phyloP scores from a whole-genome alignment of 2,888 invertebrate genomes.

The Drosophila neotestacea region DNA sequence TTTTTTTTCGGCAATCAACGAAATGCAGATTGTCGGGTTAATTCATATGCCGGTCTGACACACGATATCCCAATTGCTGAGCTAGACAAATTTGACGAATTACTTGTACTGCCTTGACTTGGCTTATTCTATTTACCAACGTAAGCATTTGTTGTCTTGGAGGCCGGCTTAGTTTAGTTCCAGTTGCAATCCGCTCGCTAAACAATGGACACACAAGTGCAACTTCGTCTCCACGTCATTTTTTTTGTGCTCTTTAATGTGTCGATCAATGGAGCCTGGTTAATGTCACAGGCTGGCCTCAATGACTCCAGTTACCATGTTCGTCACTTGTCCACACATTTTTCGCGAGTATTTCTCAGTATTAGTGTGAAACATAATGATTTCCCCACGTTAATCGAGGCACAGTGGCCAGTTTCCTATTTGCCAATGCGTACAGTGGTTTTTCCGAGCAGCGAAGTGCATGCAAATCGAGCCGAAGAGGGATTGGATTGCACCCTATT shows the following conservation, averaged over 20 bases:
- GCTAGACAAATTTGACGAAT: constrained; percentile 47
- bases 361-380: constrained; percentile 66
- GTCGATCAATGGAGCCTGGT: constrained; percentile 57
- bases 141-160: constrained; percentile 46
- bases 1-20: constrained; percentile 8
- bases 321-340: constrained; percentile 80
- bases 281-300: constrained; percentile 73
- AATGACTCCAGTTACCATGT: constrained; percentile 81
- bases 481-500: constrained; percentile 71
- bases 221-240: constrained; percentile 27
- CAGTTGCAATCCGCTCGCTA: constrained; percentile 41
- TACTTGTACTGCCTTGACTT: constrained; percentile 45
- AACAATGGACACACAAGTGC: constrained; percentile 44
- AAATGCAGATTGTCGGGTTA: constrained; percentile 38
- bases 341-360: constrained; percentile 80
- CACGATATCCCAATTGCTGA: constrained; percentile 63
- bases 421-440: constrained; percentile 68
- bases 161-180: constrained; percentile 14
- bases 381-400: constrained; percentile 80
- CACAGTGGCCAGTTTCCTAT: constrained; percentile 80
- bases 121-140: constrained; percentile 46
- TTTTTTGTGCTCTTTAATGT: constrained; percentile 22
- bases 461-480: constrained; percentile 62
- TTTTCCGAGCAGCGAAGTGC: constrained; percentile 68
- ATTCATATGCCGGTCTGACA: constrained; percentile 36